Evolutionary conservation across 2,113 vertebrate genomes (phyloP), one percentile per base, ranked within the genome.

Genomic region (Romanogobio albipinnatus): DNA sequence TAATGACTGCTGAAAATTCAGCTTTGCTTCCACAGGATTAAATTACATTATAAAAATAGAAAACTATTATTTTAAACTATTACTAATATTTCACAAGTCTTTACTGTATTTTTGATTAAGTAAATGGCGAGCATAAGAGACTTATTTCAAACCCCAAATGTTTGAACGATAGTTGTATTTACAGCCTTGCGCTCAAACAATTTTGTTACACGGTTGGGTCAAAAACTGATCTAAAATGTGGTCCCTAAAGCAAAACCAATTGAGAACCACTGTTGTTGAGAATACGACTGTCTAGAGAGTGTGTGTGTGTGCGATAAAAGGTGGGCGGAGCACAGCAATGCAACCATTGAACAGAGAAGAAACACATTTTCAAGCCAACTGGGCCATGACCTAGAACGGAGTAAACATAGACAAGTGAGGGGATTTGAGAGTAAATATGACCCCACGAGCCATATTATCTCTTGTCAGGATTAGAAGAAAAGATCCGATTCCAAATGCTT

Each of bases 351-450:
- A 58, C 51, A 80, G 13, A 62, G 58, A 47, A 64, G 15, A 80
- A 53, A 82, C 33, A 79, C n/a, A 26, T 66, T 82, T 70, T 71
- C 29, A 71, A 71, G 81, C 56, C 77, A 85, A 85, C n/a, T 85
- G 77, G 84, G 76, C 84, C 64, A 85, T 71, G 84, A 59, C 76
- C 76, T 70, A 71, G 64, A 73, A 85, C 64, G 33, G 76, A 74
- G 70, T 80, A 61, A 80, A 80, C 66, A 82, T 17, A 82, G 26
- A 82, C 81, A 81, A 19, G 26, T 68, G 15, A 66, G 43, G 61
- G 79, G 45, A 81, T 81, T 64, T 80, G 39, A 47, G 47, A 36
- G 62, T 66, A 70, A n/a, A 81, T 53, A 56, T 81, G 61, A 59
- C 74, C 49, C 26, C 15, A 58, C 19, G 2, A 70, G 29, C 66